Percentiles rank a stretch among this genome's conserved stretches.
These are phyloP conservation scores for Helarctos malayanus DNA, from an alignment of 2,797 vertebrate species.

Conservation along the genomic window DNA sequence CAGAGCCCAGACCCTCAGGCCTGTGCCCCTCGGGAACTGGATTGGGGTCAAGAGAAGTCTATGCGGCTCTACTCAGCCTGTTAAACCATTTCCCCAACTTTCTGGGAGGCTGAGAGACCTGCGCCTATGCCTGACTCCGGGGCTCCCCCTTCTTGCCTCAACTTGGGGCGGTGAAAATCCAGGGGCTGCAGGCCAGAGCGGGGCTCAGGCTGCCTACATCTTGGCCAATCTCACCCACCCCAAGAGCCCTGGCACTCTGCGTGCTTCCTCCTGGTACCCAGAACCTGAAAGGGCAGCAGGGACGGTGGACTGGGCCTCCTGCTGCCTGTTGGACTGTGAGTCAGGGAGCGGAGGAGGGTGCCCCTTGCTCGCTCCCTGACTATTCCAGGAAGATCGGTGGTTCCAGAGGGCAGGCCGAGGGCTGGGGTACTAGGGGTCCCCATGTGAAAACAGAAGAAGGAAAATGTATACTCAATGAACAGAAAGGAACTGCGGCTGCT, in stretches of 20 bases:
- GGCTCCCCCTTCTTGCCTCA: constrained; percentile 50
- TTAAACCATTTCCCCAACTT: constrained; percentile 55
- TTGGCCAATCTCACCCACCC: background rate
- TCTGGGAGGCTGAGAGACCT: background rate
- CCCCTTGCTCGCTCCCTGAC: background rate
- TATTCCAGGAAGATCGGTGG: background rate
- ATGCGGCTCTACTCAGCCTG: background rate
- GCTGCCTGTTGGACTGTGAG: background rate
- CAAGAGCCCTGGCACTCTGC: background rate
- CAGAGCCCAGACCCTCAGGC: background rate
- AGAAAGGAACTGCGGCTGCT: background rate
- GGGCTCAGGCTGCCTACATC: background rate
- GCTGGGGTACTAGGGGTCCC: background rate
- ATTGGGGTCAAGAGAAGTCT: background rate
- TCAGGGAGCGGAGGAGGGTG: background rate
- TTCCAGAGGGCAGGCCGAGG: background rate
- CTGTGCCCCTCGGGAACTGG: background rate
- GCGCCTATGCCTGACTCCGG: background rate
- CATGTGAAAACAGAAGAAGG: constrained; percentile 1
- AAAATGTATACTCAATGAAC: background rate
- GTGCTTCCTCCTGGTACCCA: background rate
- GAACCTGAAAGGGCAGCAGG: background rate
- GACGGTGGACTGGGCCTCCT: background rate
- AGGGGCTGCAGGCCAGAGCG: background rate
- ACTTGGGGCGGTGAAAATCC: constrained; percentile 36